A percentile compares a stretch with the other conserved stretches of the same genome.
These are phyloP conservation scores for Anolis apletophallus DNA, from an alignment of 2,797 vertebrate genomes.

Conservation along the genomic window DNA sequence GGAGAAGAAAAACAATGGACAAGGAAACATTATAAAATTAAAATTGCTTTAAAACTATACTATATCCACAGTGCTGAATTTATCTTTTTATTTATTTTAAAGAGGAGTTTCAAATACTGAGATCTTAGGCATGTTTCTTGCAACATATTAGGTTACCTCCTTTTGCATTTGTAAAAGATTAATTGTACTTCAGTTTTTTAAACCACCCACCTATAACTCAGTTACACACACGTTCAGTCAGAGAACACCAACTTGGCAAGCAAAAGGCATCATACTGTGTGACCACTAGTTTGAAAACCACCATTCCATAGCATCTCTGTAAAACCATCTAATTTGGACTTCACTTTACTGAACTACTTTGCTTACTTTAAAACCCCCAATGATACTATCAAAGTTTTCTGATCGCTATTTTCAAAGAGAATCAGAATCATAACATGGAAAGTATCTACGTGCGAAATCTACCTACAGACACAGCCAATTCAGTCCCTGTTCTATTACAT, in stretches of 20 bases:
- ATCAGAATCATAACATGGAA: background rate
- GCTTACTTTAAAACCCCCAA: background rate
- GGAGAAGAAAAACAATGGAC: background rate
- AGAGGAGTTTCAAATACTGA: background rate
- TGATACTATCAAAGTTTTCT: background rate
- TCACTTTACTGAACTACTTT: background rate
- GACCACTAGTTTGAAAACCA: background rate
- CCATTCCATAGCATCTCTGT: background rate
- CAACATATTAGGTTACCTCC: background rate
- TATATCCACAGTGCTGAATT: background rate
- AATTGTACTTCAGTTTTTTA: background rate
- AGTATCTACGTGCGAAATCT: background rate
- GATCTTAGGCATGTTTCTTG: background rate
- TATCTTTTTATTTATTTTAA: background rate
- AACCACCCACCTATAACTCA: background rate
- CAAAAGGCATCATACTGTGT: background rate
- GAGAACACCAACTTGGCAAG: background rate
- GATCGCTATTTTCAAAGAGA: background rate
- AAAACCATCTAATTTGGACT: background rate
- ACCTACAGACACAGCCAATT: background rate
- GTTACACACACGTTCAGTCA: background rate
- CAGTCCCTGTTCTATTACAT: background rate
- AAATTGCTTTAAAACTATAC: background rate
- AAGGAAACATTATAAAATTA: background rate
- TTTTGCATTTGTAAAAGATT: background rate